Evolutionary conservation across 2,797 vertebrate genomes (phyloP).

Genomic region (Poecile montanus): DNA sequence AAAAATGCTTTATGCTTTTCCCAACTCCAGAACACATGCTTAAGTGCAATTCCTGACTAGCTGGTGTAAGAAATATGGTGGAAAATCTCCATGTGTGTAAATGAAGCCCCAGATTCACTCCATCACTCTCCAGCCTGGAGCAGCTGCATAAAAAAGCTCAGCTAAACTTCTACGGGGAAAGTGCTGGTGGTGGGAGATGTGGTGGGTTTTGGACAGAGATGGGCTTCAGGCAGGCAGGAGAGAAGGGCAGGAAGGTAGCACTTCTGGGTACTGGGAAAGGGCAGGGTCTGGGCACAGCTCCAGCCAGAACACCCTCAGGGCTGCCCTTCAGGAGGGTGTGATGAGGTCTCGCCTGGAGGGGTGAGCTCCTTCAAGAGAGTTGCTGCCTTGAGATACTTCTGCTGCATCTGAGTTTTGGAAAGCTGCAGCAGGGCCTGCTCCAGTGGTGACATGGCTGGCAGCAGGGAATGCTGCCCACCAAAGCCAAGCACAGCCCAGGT

Average conservation of each 20-base stretch:
- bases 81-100: not conserved
- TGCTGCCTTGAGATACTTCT: not conserved
- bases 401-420: fast-evolving
- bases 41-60: not conserved
- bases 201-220: not conserved
- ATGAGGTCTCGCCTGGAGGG: fast-evolving
- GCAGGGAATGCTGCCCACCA: fast-evolving
- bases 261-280: not conserved
- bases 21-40: fast-evolving
- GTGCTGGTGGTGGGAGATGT: fast-evolving
- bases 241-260: not conserved
- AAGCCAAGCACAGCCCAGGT: not conserved
- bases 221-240: fast-evolving
- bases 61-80: not conserved
- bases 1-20: not conserved
- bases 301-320: no score
- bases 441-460: not conserved
- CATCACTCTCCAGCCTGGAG: fast-evolving
- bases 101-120: not conserved
- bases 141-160: not conserved
- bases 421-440: not conserved
- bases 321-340: fast-evolving
- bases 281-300: not conserved
- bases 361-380: not conserved
- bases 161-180: not conserved